Evolutionary conservation across 2,888 invertebrate species (phyloP), one percentile per base, ranked within the genome.

Genomic region (Clistopyga incitator): DNA sequence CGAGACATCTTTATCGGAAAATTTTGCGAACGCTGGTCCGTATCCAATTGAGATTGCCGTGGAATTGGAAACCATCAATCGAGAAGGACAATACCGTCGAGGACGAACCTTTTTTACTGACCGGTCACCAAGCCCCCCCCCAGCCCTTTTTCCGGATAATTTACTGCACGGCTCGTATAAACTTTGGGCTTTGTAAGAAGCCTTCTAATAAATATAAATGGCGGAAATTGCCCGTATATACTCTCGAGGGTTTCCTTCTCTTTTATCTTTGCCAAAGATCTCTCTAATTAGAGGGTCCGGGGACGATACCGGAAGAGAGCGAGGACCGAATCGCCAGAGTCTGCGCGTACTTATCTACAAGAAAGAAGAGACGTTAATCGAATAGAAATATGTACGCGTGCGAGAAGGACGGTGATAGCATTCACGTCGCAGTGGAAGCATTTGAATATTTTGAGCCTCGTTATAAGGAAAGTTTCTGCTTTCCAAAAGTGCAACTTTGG

Each of bases 1-100:
- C 18, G 42, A 78, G 83, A 79, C 61, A 83, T 80, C 67, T 80
- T 72, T 80, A 83, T 83, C 79, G 76, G 29, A 25, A 65, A 71
- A 77, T 79, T 79, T 79, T 77, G 70, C 47, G 65, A 47, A 78
- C 64, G 47, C 56, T 67, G 76, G 38, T 79, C 45, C 76, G 67
- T 83, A 79, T 84, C 82, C 78, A 79, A 84, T 75, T 79, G 75
- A 71, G 75, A 84, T 84, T 78, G 78, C 79, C 54, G 78, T 42
- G 78, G 71, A 76, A 82, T 82, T 84, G 84, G 50, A 82, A 83
- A 76, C 78, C 56, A 82, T 82, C 78, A 82, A 84, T 84, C 84
- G 54, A 81, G 54, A 20, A 45, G 64, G 75, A 82, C 75, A 78
- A 82, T 82, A 67, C 38, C 72, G 20, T 45, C 42, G 29, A 34